phyloP scores from a whole-genome alignment of 2,888 invertebrate species.

The Dicranocentrus wangi region DNA sequence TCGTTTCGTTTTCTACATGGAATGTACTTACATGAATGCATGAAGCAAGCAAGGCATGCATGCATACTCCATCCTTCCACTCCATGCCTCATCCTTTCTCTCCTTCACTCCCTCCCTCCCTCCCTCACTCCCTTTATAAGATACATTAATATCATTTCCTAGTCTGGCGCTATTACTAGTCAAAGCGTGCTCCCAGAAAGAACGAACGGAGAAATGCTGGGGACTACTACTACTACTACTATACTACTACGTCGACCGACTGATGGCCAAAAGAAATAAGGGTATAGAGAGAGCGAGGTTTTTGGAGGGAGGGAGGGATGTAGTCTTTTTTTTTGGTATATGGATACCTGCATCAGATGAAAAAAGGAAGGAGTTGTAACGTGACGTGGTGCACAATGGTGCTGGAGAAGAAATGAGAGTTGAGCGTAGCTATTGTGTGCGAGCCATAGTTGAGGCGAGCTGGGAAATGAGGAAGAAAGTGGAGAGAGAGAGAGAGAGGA shows the following conservation, averaged over 20 bases:
- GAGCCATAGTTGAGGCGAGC: too few relatives aligned
- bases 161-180: conserved; percentile 22
- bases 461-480: background rate
- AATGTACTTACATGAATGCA: background rate
- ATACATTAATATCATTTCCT: conserved; percentile 55
- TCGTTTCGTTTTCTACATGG: conserved; percentile 19
- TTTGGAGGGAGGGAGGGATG: too few relatives aligned
- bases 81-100: conserved; percentile 7
- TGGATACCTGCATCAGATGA: too few relatives aligned
- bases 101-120: conserved; percentile 23
- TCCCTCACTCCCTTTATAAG: conserved; percentile 32
- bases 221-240: background rate
- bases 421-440: background rate
- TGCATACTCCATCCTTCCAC: conserved; percentile 1
- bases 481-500: conserved; percentile 15
- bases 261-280: too few relatives aligned
- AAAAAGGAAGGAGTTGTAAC: background rate
- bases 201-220: background rate
- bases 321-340: too few relatives aligned
- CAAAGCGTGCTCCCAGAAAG: background rate
- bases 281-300: too few relatives aligned
- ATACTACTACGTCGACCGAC: too few relatives aligned
- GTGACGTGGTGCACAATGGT: conserved; percentile 28
- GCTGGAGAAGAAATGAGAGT: background rate
- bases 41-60: background rate